Percentiles rank a stretch among this genome's conserved stretches.
These are phyloP conservation scores for Pyralis farinalis DNA, from an alignment of 2,888 invertebrate species.

Conservation along the genomic window DNA sequence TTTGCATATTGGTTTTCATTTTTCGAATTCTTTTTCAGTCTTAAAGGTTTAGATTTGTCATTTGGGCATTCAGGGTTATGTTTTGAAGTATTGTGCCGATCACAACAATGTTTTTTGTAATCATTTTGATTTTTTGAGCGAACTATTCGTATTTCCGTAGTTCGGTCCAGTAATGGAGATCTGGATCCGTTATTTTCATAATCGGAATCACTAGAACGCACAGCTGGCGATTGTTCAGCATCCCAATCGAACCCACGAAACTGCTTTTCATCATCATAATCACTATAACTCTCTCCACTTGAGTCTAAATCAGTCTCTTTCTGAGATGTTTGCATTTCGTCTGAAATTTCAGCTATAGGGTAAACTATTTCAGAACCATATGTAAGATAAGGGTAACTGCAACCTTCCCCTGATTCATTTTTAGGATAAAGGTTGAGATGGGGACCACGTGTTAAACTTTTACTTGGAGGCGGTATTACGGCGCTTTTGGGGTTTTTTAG, in stretches of 20 bases:
- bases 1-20: conserved; percentile 44
- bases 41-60: conserved; percentile 63
- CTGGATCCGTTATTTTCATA: conserved; percentile 86
- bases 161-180: conserved; percentile 83
- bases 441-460: conserved; percentile 85
- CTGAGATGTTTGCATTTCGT: conserved; percentile 87
- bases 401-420: conserved; percentile 85
- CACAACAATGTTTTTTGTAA: conserved; percentile 60
- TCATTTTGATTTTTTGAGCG: conserved; percentile 58
- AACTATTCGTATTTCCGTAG: conserved; percentile 65
- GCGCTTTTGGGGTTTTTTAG: conserved; percentile 84
- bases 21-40: conserved; percentile 66
- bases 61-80: conserved; percentile 47
- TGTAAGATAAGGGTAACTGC: conserved; percentile 85
- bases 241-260: conserved; percentile 76
- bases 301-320: conserved; percentile 83
- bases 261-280: conserved; percentile 82
- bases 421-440: conserved; percentile 86
- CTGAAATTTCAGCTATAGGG: conserved; percentile 92
- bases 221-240: conserved; percentile 65
- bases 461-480: conserved; percentile 85
- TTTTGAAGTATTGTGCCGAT: conserved; percentile 46
- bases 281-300: conserved; percentile 81
- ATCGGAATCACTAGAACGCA: conserved; percentile 83
- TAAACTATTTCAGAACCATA: conserved; percentile 90